A percentile compares a stretch with the other conserved stretches of the same genome.
phyloP scores from a whole-genome alignment of 2,797 vertebrate species.

The Eulemur rubriventer region DNA sequence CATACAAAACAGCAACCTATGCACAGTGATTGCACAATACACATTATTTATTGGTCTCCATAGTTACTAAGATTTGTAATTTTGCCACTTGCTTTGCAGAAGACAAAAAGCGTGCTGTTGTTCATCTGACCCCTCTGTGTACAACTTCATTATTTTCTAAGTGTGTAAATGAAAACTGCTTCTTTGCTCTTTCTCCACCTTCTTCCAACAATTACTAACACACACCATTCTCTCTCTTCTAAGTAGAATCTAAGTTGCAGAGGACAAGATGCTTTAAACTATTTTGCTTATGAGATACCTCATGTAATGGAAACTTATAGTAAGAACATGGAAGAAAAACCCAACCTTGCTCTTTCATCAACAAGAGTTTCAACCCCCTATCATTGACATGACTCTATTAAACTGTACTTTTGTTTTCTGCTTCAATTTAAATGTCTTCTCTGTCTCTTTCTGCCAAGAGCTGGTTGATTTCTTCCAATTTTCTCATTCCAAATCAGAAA shows the following conservation, averaged over 20 bases:
- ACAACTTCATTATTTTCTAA: not conserved
- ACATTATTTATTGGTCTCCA: not conserved
- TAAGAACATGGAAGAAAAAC: not conserved
- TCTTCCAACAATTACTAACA: not conserved
- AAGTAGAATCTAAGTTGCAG: not conserved
- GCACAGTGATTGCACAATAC: not conserved
- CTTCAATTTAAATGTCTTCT: not conserved
- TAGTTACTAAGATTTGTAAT: not conserved
- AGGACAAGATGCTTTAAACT: not conserved
- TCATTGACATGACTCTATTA: not conserved
- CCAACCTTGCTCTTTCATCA: not conserved
- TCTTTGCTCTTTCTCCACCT: not conserved
- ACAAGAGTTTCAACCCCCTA: not conserved
- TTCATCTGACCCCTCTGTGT: not conserved
- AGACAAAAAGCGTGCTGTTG: no score
- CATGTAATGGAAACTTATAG: not conserved
- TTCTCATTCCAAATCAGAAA: not conserved
- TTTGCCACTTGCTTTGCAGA: not conserved
- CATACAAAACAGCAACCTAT: not conserved
- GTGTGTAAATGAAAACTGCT: not conserved
- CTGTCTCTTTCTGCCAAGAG: not conserved
- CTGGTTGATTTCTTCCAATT: not conserved
- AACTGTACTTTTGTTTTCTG: not conserved
- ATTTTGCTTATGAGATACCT: not conserved
- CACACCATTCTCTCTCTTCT: not conserved